Evolutionary conservation across 2,888 invertebrate species (phyloP), one percentile per base, ranked within the genome.

Genomic region (Drosophila meridiana): DNA sequence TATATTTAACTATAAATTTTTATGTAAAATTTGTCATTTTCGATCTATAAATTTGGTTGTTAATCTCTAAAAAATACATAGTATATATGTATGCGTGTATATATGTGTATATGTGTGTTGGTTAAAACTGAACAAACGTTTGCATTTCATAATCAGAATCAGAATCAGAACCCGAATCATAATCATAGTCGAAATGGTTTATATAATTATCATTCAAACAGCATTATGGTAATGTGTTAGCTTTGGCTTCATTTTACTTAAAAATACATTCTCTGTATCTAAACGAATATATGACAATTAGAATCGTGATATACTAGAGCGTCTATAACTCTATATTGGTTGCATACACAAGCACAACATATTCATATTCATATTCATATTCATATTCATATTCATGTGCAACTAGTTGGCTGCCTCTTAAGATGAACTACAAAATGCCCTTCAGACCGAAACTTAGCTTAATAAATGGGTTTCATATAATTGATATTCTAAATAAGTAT

Each of bases 61-160:
- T 74, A 68, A 62, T 72, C 63, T 64, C 78, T 75, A 78, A 72
- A 79, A 78, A 75, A 65, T 79, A 75, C 66, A 78, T 61, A 66
- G 55, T 66, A 60, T 69, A 56, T 69, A 45, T 60, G 14, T 64
- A 48, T 59, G 28, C 60, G 36, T 57, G 40, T 64, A 14, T 70
- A 47, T 73, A 53, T 36, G 36, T 72, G 47, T 74, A 45, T 58
- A 43, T 74, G 42, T 13, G 5, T 45, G 20, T 43, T 34, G 34
- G 32, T 69, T 59, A 69, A 59, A 75, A 75, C 71, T 61, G 58
- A 62, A 76, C 26, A 76, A 75, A 75, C 65, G 61, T 70, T 61
- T 65, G 65, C 65, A 75, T 58, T 75, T 70, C 14, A 70, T 62
- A 74, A 53, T 69, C 53, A 50, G 43, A 20, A 20, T 50, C 43